Percentiles rank a stretch among this genome's conserved stretches.
These are phyloP conservation scores for Zeugodacus cucurbitae DNA, from an alignment of 1,140 invertebrate species.

Conservation along the genomic window DNA sequence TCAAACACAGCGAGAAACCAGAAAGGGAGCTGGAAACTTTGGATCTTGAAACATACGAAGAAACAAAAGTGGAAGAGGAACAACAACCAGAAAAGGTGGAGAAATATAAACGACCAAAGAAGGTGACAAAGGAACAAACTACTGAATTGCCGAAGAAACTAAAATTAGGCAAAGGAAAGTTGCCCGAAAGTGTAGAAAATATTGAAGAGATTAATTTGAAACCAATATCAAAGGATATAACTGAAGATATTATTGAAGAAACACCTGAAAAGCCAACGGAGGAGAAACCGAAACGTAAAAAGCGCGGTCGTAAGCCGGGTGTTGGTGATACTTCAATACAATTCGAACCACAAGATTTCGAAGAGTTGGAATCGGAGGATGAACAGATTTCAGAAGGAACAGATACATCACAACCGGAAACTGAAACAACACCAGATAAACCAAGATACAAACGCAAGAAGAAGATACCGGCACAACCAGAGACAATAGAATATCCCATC, in stretches of 20 bases:
- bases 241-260: constrained; percentile 52
- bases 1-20: constrained; percentile 50
- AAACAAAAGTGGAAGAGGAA: constrained; percentile 46
- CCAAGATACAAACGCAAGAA: constrained; percentile 49
- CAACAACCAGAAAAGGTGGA: constrained; percentile 44
- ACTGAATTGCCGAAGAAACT: constrained; percentile 50
- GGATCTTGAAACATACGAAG: constrained; percentile 50
- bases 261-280: constrained; percentile 48
- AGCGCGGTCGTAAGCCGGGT: constrained; percentile 46
- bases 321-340: constrained; percentile 43
- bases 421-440: constrained; percentile 40
- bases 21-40: constrained; percentile 53
- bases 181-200: constrained; percentile 50
- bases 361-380: constrained; percentile 42
- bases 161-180: constrained; percentile 55
- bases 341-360: constrained; percentile 45
- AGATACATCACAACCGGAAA: not conserved
- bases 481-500: constrained; percentile 46
- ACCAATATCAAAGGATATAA: constrained; percentile 54
- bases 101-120: constrained; percentile 58
- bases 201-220: constrained; percentile 70
- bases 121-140: constrained; percentile 46
- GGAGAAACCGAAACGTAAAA: constrained; percentile 51
- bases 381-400: constrained; percentile 46
- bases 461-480: constrained; percentile 42